phyloP scores from a whole-genome alignment of 2,797 vertebrate species.

The Meda fulgida region DNA sequence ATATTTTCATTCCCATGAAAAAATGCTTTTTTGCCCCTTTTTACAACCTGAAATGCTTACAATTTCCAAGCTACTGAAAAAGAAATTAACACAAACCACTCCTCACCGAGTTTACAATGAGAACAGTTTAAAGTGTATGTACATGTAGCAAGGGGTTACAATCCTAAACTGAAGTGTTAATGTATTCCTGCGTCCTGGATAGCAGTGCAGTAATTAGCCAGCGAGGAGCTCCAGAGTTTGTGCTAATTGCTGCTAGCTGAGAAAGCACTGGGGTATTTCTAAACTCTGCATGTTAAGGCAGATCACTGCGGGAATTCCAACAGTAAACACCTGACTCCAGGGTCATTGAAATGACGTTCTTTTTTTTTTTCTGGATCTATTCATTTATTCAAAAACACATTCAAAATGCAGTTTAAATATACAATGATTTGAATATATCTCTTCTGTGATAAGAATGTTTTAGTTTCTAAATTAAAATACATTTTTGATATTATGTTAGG shows the following conservation, averaged over 20 bases:
- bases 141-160: conserved; percentile 26
- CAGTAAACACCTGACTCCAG: conserved; percentile 23
- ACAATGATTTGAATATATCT: neutral
- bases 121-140: conserved; percentile 8
- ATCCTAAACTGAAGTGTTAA: conserved; percentile 62
- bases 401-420: neutral
- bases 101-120: neutral
- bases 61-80: neutral
- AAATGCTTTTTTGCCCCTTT: neutral
- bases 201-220: conserved; percentile 66
- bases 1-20: too few relatives aligned
- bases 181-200: conserved; percentile 59
- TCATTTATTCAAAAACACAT: neutral
- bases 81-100: neutral
- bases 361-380: neutral
- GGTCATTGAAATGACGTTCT: neutral
- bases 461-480: neutral
- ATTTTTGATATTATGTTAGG: neutral
- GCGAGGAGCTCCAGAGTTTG: conserved; percentile 58
- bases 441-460: conserved; percentile 1
- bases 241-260: conserved; percentile 66
- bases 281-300: conserved; percentile 52
- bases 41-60: neutral
- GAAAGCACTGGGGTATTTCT: conserved; percentile 55
- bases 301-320: conserved; percentile 42